Conservation (phyloP, 2,888 invertebrate genomes). For the Pristionchus maxplancki region DNA sequence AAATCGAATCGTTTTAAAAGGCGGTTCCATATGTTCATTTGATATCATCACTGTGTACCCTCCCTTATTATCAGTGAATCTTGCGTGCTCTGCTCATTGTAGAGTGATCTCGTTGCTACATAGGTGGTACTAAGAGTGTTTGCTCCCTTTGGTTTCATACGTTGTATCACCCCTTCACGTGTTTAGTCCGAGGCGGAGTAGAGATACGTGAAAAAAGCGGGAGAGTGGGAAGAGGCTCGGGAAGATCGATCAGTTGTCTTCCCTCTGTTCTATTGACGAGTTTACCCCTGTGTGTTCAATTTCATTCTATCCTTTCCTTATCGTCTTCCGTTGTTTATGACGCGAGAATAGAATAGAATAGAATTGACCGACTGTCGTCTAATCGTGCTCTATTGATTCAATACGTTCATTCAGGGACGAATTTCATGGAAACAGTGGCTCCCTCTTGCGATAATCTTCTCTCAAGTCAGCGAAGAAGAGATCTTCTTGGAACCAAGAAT, state of each 20-base stretch:
- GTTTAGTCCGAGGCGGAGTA: neutral
- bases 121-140: conserved; percentile 23
- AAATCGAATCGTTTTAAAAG: neutral
- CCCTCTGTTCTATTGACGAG: conserved; percentile 31
- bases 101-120: neutral
- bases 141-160: conserved; percentile 35
- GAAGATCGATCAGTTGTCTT: conserved; percentile 50
- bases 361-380: neutral
- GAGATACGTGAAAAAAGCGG: conserved; percentile 29
- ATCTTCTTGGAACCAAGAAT: conserved; percentile 40
- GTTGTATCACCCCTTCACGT: conserved; percentile 28
- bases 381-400: conserved; percentile 1
- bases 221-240: neutral
- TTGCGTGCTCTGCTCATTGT: conserved; percentile 25
- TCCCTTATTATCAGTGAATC: conserved; percentile 14
- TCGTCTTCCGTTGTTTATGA: conserved; percentile 47
- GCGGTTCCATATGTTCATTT: neutral
- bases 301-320: conserved; percentile 18
- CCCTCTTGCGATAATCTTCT: conserved; percentile 43
- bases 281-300: conserved; percentile 37
- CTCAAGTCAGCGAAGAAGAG: conserved; percentile 41
- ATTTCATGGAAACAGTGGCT: conserved; percentile 17
- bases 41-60: neutral
- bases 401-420: conserved; percentile 18
- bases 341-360: conserved; percentile 51